These are phyloP conservation scores for Glaucomys volans DNA, from an alignment of 2,113 vertebrate species.

Conservation along the genomic window DNA sequence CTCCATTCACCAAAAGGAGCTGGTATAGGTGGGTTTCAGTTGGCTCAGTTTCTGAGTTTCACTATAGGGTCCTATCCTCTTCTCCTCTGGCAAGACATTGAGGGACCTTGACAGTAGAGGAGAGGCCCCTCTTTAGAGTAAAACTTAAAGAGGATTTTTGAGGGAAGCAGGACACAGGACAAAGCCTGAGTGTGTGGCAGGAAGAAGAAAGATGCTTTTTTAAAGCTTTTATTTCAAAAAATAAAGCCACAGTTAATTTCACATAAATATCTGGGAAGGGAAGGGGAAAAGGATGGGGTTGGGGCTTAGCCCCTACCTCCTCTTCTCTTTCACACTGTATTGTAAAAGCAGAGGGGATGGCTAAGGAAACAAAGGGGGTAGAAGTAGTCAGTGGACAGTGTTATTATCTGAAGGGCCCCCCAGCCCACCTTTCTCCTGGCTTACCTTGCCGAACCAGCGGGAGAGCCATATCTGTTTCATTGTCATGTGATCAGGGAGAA, in stretches of 20 bases:
- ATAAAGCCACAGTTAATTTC: slow-evolving; percentile 84
- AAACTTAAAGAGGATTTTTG: not conserved
- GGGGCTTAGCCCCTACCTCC: slow-evolving; percentile 86
- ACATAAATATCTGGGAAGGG: slow-evolving; percentile 81
- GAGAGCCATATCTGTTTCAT: slow-evolving; percentile 91
- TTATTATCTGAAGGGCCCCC: not conserved
- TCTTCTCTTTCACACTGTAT: slow-evolving; percentile 90
- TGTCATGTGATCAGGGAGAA: slow-evolving; percentile 90
- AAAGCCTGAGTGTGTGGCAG: not conserved
- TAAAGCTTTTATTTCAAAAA: slow-evolving; percentile 89
- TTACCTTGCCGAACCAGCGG: slow-evolving; percentile 90
- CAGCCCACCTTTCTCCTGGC: not conserved
- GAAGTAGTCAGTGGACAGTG: not conserved
- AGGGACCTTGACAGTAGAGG: not conserved
- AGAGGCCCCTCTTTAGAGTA: not conserved
- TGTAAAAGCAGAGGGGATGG: slow-evolving; percentile 88
- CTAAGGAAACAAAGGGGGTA: slow-evolving; percentile 72
- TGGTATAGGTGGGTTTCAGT: not conserved
- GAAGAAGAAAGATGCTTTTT: slow-evolving; percentile 44
- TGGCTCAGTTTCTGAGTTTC: slow-evolving; percentile 24
- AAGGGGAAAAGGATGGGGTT: not conserved
- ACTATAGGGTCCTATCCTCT: not conserved
- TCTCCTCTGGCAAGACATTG: not conserved
- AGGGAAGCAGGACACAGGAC: slow-evolving; percentile 54
- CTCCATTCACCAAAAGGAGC: not conserved